These are phyloP conservation scores for Elymnias hypermnestra DNA, from an alignment of 1,140 invertebrate genomes.

Conservation along the genomic window DNA sequence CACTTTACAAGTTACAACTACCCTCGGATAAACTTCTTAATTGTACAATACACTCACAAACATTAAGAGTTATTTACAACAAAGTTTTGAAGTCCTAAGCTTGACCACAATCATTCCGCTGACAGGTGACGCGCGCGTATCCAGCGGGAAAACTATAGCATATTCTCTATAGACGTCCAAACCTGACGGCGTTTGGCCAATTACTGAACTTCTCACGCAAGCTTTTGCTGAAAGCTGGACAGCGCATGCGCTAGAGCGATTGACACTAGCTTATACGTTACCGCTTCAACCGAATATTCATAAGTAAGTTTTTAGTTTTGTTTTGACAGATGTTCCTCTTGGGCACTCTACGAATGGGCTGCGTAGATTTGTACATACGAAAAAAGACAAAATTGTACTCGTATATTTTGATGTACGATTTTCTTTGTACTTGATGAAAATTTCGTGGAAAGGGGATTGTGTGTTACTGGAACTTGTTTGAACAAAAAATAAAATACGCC, in stretches of 20 bases:
- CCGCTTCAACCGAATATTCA: conserved; percentile 51
- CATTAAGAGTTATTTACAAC: conserved; percentile 15
- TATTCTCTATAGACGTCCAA: conserved; percentile 26
- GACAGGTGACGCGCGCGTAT: conserved; percentile 31
- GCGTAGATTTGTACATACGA: conserved; percentile 10
- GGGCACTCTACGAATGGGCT: conserved; percentile 22
- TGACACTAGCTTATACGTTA: conserved; percentile 56
- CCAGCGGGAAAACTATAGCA: conserved; percentile 20
- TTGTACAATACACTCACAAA: conserved; percentile 11
- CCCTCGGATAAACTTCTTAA: conserved; percentile 9
- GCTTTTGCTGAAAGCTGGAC: conserved; percentile 36
- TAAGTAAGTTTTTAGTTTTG: conserved; percentile 65
- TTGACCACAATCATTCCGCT: conserved; percentile 27
- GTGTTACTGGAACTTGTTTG: no score
- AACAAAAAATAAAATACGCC: no score
- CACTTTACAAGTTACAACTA: conserved; percentile 14
- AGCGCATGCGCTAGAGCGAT: conserved; percentile 56
- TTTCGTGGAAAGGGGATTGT: no score
- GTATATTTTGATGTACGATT: no score
- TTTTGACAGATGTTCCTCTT: conserved; percentile 41
- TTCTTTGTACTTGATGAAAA: no score
- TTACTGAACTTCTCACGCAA: conserved; percentile 57
- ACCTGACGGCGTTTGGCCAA: conserved; percentile 53
- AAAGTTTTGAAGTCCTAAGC: conserved; percentile 20
- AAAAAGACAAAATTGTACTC: conserved; percentile 2